These are phyloP conservation scores for Drosophila sordidapex DNA, from an alignment of 2,888 invertebrate genomes.

Conservation along the genomic window DNA sequence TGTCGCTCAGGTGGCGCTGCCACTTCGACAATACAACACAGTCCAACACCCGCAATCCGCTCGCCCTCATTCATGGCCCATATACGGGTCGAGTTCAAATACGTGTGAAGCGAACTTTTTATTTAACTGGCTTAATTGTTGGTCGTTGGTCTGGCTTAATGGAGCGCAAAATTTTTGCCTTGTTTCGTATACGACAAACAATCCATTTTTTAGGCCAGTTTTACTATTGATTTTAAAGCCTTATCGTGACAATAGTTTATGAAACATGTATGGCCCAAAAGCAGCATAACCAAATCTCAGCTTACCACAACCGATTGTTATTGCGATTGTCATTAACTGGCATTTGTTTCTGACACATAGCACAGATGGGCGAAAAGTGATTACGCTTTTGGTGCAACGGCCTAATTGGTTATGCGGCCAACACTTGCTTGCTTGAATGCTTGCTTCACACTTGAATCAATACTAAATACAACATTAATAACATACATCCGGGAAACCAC, in stretches of 20 bases:
- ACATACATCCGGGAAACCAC: neutral
- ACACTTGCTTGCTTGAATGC: neutral
- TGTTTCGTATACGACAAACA: conserved; percentile 15
- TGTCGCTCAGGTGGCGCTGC: conserved; percentile 57
- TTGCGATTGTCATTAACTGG: conserved; percentile 11
- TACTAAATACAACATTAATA: neutral
- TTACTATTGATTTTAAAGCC: conserved; percentile 68
- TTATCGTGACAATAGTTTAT: conserved; percentile 30
- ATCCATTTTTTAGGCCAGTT: conserved; percentile 25
- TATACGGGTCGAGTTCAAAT: conserved; percentile 54
- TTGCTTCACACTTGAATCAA: neutral
- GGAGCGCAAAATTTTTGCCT: conserved; percentile 64
- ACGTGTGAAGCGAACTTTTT: conserved; percentile 75
- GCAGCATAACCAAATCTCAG: conserved; percentile 2
- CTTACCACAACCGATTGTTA: conserved; percentile 52
- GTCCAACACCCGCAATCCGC: neutral
- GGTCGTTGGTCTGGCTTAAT: conserved; percentile 69
- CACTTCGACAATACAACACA: conserved; percentile 15
- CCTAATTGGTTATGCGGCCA: neutral
- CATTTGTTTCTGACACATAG: conserved; percentile 47
- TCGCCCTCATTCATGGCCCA: neutral
- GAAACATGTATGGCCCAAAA: conserved; percentile 13
- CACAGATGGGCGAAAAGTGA: neutral
- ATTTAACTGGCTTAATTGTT: conserved; percentile 79
- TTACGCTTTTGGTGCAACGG: neutral